Evolutionary conservation across 2,797 vertebrate species (phyloP).

Genomic region (Eurystomus glaucurus): DNA sequence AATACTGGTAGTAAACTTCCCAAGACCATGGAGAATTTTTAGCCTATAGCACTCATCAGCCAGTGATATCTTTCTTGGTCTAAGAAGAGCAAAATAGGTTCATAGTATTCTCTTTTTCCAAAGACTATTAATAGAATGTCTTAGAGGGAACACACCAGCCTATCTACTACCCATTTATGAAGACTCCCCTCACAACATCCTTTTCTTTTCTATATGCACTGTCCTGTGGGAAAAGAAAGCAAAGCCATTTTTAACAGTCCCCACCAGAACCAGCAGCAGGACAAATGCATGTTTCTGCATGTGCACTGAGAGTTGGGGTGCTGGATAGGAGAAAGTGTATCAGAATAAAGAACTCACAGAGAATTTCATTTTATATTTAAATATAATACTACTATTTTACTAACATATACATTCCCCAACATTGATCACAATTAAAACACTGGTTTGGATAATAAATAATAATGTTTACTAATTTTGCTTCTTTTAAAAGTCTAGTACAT

Average conservation of each 20-base stretch:
- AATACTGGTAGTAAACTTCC: background rate
- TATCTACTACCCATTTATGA: background rate
- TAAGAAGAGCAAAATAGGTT: background rate
- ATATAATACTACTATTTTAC: background rate
- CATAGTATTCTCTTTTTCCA: background rate
- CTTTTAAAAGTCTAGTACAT: background rate
- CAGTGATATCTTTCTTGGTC: background rate
- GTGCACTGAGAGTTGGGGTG: accelerated
- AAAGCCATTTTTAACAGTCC: background rate
- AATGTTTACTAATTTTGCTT: background rate
- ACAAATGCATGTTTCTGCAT: background rate
- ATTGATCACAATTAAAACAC: background rate
- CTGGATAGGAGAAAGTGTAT: background rate
- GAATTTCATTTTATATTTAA: background rate
- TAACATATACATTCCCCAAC: background rate
- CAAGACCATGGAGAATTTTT: background rate
- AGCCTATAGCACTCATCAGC: background rate
- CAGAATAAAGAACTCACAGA: background rate
- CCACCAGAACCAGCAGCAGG: background rate
- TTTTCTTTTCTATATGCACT: background rate
- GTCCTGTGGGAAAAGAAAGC: background rate
- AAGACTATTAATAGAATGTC: background rate
- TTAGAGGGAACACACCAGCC: background rate
- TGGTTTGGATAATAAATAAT: background rate
- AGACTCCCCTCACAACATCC: background rate